Evolutionary conservation across 2,797 vertebrate species (phyloP), one percentile per base, ranked within the genome.

Genomic region (Danio aesculapii): DNA sequence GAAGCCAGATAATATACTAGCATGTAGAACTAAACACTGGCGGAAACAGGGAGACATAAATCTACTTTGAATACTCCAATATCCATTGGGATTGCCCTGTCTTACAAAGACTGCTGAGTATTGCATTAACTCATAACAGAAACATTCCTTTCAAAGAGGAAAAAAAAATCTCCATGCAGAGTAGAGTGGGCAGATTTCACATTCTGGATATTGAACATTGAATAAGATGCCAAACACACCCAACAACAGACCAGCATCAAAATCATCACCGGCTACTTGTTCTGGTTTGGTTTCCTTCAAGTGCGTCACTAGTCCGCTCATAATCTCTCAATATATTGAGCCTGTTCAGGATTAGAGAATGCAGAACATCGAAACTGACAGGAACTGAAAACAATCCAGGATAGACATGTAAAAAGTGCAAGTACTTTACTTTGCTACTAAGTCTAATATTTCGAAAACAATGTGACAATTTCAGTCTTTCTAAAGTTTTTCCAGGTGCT

Each of bases 1-100:
- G 88, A 87, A 83, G 87, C 84, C 70, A 81, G 86, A 89, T 87
- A 83, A 89, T 88, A 87, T 81, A 82, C 70, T 64, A 76, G 49
- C 13, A 71, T 83, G 83, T 58, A 72, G 11, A 49, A 61, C 30
- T 53, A 59, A 84, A 69, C 61, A 75, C 77, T 88, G 86, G 85
- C 78, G 78, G 58, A 67, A 70, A 75, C 77, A 70, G 81, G 21
- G 44, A 41, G 46, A 61, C 5, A 86, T 85, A 85, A 85, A 89
- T 90, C 81, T 75, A 82, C 58, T 5, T 82, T 87, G 84, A 84
- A 63, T 71, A 75, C 82, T 67, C 55, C 73, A 79, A 75, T 79
- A 55, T 75, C 58, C 39, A 52, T 39, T 81, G 55, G 57, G 72
- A 75, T 76, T 77, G 30, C 10, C 50, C 69, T 59, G 62, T 75